These are phyloP conservation scores for Phenganax subtilis DNA, from an alignment of 92 coral and sea anemone genomes.

Conservation along the genomic window DNA sequence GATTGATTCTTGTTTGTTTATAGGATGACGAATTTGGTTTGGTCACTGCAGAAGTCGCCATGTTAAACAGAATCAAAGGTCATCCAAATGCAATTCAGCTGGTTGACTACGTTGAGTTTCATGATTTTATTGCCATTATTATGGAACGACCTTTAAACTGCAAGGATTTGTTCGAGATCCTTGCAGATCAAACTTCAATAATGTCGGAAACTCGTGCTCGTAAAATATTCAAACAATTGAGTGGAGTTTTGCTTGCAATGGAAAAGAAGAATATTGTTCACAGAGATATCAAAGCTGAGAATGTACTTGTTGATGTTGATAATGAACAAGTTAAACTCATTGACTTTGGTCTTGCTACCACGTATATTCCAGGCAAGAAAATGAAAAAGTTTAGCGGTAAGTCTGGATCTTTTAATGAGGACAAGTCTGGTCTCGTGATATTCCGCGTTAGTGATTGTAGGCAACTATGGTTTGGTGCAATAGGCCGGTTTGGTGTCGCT, in stretches of 20 bases:
- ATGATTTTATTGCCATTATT: conserved; percentile 9
- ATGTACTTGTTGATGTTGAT: conserved; percentile 17
- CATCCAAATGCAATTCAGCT: conserved; percentile 39
- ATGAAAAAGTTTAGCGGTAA: conserved; percentile 22
- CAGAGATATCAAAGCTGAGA: conserved; percentile 30
- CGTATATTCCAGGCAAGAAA: conserved; percentile 1
- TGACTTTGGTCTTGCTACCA: conserved; percentile 33
- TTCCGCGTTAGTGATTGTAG: not conserved
- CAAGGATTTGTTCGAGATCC: conserved; percentile 22
- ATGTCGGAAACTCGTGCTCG: conserved; percentile 32
- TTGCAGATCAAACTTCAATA: conserved; percentile 3
- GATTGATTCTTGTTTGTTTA: not conserved
- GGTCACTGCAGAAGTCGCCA: conserved; percentile 27
- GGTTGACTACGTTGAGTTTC: conserved; percentile 9
- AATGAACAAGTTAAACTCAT: conserved; percentile 35
- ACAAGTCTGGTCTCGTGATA: too few relatives aligned
- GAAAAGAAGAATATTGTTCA: conserved; percentile 18
- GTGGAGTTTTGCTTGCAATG: conserved; percentile 25
- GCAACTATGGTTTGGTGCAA: not conserved
- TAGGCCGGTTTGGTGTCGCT: not conserved
- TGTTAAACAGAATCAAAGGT: conserved; percentile 33
- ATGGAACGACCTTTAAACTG: conserved; percentile 33
- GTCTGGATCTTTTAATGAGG: not conserved
- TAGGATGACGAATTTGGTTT: conserved; percentile 29
- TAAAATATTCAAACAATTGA: conserved; percentile 16